Percentiles rank a stretch among this genome's conserved stretches.
phyloP scores from a whole-genome alignment of 2,797 vertebrate genomes.

The Macropus fuliginosus region DNA sequence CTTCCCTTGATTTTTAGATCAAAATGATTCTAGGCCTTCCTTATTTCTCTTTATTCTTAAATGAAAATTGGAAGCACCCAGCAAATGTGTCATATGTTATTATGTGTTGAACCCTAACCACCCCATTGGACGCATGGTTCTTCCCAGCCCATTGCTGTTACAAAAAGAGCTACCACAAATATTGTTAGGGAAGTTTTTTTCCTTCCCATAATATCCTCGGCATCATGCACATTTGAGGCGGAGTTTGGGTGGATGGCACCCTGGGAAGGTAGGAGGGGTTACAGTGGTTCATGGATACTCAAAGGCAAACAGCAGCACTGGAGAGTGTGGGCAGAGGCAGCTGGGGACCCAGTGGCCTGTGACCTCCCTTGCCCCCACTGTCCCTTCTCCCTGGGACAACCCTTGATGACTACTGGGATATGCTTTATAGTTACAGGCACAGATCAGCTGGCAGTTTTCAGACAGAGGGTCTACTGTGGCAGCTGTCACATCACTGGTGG shows the following conservation, averaged over 20 bases:
- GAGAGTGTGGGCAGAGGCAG: not conserved
- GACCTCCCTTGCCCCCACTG: too few species aligned
- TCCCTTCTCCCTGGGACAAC: too few species aligned
- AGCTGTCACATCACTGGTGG: not conserved
- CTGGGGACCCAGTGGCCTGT: not conserved
- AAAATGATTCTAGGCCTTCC: not conserved
- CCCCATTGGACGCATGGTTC: not conserved
- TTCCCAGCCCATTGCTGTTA: not conserved
- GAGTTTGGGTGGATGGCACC: not conserved
- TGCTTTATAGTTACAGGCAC: too few species aligned
- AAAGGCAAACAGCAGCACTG: not conserved
- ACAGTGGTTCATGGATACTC: not conserved
- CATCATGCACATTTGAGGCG: not conserved
- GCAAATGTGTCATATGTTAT: not conserved
- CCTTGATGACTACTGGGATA: too few species aligned
- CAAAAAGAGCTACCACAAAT: not conserved
- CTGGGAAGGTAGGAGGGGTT: not conserved
- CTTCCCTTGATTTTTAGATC: too few species aligned
- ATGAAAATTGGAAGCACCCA: not conserved
- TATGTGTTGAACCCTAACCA: not conserved
- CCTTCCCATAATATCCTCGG: not conserved
- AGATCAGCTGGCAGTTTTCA: not conserved
- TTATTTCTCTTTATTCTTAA: not conserved
- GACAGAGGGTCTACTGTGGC: not conserved
- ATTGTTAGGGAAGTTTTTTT: not conserved